Conservation (phyloP, 2,113 vertebrate genomes). For the Eudyptes chrysolophus region DNA sequence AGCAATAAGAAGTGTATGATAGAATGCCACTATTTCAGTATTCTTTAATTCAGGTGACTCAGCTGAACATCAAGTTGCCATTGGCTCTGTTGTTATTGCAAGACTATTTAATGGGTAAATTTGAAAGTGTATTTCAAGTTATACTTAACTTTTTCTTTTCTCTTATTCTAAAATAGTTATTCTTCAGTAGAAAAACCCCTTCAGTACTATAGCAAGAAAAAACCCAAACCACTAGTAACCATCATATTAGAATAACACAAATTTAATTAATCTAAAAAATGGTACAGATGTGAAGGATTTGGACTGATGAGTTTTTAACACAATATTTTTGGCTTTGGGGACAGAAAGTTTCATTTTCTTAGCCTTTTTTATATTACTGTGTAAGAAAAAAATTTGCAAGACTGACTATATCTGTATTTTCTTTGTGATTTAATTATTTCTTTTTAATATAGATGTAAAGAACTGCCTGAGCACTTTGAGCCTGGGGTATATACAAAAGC, state of each 20-base stretch:
- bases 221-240: accelerated
- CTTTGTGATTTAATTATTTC: neutral
- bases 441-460: neutral
- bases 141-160: neutral
- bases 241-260: neutral
- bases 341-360: neutral
- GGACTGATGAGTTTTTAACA: neutral
- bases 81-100: neutral
- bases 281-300: neutral
- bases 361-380: neutral
- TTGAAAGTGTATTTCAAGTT: neutral
- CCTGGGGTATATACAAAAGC: neutral
- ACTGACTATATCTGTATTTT: neutral
- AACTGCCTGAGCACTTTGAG: neutral
- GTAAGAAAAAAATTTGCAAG: neutral
- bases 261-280: neutral
- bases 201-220: neutral
- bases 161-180: neutral
- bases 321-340: neutral
- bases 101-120: neutral
- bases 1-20: neutral
- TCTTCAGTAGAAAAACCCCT: neutral
- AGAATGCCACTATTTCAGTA: neutral
- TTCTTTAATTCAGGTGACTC: neutral
- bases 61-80: neutral